phyloP scores from a whole-genome alignment of 35 echinoderm and acorn worm species.

The Ophioderma brevispina region DNA sequence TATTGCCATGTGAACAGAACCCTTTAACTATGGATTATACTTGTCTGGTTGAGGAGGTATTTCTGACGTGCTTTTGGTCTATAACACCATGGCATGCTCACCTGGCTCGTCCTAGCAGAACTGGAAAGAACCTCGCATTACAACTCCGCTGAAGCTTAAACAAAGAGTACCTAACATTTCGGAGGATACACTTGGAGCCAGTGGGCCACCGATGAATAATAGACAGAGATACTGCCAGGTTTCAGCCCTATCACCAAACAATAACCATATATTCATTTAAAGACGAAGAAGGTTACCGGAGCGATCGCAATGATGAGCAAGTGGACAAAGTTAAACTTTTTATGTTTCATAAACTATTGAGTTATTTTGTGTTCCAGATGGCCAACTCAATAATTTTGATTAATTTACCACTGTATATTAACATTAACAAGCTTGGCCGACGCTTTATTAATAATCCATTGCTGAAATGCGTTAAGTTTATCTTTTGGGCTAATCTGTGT shows the following conservation, averaged over 20 bases:
- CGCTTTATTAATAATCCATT: no score
- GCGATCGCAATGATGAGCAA: slow-evolving; percentile 88
- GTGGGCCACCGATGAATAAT: slow-evolving; percentile 77
- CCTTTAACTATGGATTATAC: not conserved
- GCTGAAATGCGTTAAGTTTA: not conserved
- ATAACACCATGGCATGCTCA: slow-evolving; percentile 20
- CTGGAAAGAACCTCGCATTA: slow-evolving; percentile 54
- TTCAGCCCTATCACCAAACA: slow-evolving; percentile 59
- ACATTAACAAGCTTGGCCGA: no score
- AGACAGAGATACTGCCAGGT: slow-evolving; percentile 49
- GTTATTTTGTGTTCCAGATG: not conserved
- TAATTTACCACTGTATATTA: no score
- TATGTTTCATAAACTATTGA: not conserved
- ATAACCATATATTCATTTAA: slow-evolving; percentile 96
- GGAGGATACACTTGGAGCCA: slow-evolving; percentile 82
- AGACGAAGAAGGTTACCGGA: slow-evolving; percentile 95
- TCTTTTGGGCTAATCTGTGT: not conserved
- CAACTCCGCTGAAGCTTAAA: slow-evolving; percentile 76
- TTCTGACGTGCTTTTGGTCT: not conserved
- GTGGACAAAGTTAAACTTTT: slow-evolving; percentile 41
- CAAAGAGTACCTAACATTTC: slow-evolving; percentile 93
- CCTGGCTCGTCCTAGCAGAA: slow-evolving; percentile 61
- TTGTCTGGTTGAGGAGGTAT: not conserved
- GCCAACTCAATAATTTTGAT: not conserved
- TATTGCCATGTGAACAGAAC: not conserved